phyloP scores from a whole-genome alignment of 2,113 vertebrate species.

The Corythoichthys intestinalis region DNA sequence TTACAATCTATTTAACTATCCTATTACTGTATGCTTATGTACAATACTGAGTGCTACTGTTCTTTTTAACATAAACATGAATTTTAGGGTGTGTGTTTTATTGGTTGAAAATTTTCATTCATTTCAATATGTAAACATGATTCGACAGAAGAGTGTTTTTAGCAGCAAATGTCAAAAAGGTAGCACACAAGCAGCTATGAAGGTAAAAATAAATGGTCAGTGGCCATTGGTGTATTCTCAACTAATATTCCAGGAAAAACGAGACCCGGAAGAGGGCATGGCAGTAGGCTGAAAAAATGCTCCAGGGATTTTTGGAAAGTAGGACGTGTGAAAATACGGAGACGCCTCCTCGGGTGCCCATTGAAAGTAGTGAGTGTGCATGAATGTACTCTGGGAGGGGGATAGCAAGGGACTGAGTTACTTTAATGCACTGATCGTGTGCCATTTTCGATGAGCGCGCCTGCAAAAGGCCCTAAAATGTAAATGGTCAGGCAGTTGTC shows the following conservation, averaged over 20 bases:
- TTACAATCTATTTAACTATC: neutral
- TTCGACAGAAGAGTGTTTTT: neutral
- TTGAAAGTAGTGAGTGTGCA: constrained; percentile 14
- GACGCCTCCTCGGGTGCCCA: constrained; percentile 10
- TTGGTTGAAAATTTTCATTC: neutral
- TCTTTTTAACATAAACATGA: too few species aligned
- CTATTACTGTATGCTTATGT: too few species aligned
- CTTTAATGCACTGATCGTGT: constrained; percentile 68
- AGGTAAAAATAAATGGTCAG: neutral
- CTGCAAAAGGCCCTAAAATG: constrained; percentile 64
- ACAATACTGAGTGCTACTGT: too few species aligned
- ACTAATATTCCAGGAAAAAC: neutral
- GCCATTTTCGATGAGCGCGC: constrained; percentile 36
- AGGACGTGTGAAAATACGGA: constrained; percentile 1
- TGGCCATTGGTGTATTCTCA: neutral
- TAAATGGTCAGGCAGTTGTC: constrained; percentile 60
- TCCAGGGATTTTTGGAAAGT: constrained; percentile 1
- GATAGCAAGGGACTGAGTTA: constrained; percentile 34
- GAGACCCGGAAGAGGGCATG: neutral
- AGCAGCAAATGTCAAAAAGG: neutral
- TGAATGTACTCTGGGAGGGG: constrained; percentile 8
- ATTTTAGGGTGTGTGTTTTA: neutral
- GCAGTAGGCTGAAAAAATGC: constrained; percentile 6
- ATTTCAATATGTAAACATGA: neutral
- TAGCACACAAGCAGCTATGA: neutral